Evolutionary conservation across 2,113 vertebrate species (phyloP).

Genomic region (Ciconia maguari): DNA sequence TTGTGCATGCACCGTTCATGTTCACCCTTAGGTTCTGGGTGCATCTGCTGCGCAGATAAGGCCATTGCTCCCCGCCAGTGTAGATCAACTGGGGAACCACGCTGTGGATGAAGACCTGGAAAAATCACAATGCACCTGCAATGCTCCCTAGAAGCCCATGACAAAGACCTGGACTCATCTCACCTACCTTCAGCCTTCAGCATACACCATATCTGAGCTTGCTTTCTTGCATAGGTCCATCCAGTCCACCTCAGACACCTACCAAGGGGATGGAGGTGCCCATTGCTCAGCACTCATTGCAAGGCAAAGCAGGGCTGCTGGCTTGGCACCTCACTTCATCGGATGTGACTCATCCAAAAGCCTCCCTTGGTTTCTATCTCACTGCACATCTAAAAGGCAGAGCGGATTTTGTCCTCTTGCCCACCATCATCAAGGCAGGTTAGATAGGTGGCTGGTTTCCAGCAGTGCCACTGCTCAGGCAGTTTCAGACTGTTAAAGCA

Average conservation of each 20-base stretch:
- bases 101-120: background rate
- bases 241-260: background rate
- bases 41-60: background rate
- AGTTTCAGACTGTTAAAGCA: background rate
- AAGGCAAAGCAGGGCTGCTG: background rate
- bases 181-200: background rate
- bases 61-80: background rate
- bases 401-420: background rate
- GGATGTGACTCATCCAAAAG: background rate
- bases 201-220: background rate
- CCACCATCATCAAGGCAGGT: background rate
- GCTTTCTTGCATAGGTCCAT: background rate
- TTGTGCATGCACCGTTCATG: rapidly evolving
- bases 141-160: background rate
- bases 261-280: background rate
- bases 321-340: background rate
- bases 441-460: background rate
- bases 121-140: background rate
- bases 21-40: background rate
- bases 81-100: background rate
- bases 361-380: background rate
- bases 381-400: background rate
- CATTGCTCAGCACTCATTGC: background rate
- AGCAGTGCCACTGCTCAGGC: background rate
- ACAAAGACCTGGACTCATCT: background rate